phyloP scores from a whole-genome alignment of 2,888 invertebrate genomes.

The Acrobasis consociella region DNA sequence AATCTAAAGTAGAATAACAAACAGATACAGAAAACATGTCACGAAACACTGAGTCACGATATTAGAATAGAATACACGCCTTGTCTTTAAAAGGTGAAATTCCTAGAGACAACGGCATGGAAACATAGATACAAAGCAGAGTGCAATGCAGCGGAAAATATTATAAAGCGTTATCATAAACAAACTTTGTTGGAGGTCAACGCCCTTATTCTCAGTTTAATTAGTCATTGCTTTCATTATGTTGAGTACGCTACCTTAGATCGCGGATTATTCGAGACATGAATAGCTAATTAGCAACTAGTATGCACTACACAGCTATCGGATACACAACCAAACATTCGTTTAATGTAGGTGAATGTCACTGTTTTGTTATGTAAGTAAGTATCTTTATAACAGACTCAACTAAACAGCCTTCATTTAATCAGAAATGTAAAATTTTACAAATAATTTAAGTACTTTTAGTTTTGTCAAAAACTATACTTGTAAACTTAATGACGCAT shows the following conservation, averaged over 20 bases:
- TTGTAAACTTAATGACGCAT: too few species aligned
- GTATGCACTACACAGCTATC: constrained; percentile 17
- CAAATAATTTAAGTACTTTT: neutral
- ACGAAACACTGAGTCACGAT: neutral
- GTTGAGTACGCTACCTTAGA: constrained; percentile 34
- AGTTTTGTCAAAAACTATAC: too few species aligned
- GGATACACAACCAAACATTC: constrained; percentile 8
- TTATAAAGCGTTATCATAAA: neutral
- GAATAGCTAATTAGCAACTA: constrained; percentile 44
- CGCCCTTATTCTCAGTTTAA: constrained; percentile 43
- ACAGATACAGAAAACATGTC: too few species aligned
- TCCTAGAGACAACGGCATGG: neutral
- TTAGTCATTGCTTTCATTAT: constrained; percentile 51
- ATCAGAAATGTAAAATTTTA: neutral
- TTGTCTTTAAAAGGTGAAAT: neutral
- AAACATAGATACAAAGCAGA: neutral
- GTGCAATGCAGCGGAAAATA: neutral
- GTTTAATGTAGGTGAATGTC: constrained; percentile 2
- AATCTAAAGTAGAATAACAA: neutral
- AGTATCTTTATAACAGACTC: constrained; percentile 22
- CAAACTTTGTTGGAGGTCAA: constrained; percentile 43
- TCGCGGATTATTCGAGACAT: constrained; percentile 35
- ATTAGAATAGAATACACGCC: neutral
- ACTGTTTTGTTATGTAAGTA: constrained; percentile 1
- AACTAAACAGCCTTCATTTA: constrained; percentile 27